Base-by-base conservation (phyloP, 2,888 invertebrate species). In the Anodontia alba region DNA sequence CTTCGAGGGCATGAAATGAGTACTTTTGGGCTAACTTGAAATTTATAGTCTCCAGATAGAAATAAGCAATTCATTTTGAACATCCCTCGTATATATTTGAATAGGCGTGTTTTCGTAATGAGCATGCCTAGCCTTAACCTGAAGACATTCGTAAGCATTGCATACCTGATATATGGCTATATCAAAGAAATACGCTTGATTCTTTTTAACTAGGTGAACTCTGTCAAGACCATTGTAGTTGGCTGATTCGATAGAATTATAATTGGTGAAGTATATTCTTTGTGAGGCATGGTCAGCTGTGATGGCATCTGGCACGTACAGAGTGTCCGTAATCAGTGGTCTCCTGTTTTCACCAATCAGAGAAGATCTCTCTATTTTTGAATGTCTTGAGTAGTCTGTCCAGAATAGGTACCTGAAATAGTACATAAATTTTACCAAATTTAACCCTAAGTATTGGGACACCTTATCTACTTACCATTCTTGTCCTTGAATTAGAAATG, bases 321-420 rank as follows among this genome's bases (percentile, higher is more conserved):
- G 57, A 7, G 36, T 33, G 15, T 33, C 26, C 26, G 29, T 36
- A n/a, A 75, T 33, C 10, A 83, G 36, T 2, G 10, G 36, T 23
- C n/a, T 17, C 38, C 79, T 38, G n/a, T 77, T 66, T 15, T 74
- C 26, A 33, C 87, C 87, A 23, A 76, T 69, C 29, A 87, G 57
- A 17, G 66, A 54, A 5, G 83, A 74, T 17, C 87, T 67, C 51
- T 84, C 78, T 12, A 87, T 84, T 26, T 43, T 75, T 7, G 73
- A 46, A 5, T 36, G 46, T 26, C 42, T 42, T 10, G 73, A 73
- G 49, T 49, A 54, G 68, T 86, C 86, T 12, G 85, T 71, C 82
- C 83, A 88, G 54, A 88, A 88, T 15, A 88, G 51, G 54, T 80
- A 84, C 3, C 88, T 88, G 75, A 20, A 83, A 78, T 15, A 12